These are phyloP conservation scores for Arctocebus calabarensis DNA, from an alignment of 2,797 vertebrate genomes.

Conservation along the genomic window DNA sequence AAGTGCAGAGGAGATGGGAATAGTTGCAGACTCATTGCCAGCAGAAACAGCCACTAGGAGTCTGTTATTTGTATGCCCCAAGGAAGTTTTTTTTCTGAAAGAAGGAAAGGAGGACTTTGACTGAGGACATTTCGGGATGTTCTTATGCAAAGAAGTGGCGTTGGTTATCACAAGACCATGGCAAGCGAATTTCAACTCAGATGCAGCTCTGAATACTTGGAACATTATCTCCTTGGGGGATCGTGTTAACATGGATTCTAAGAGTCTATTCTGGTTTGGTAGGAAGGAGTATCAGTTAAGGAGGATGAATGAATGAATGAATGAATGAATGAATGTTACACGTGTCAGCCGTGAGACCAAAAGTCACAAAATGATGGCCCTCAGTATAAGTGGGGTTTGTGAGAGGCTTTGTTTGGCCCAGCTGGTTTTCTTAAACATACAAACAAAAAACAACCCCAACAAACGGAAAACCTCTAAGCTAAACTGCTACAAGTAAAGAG, in stretches of 20 bases:
- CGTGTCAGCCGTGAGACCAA: not conserved
- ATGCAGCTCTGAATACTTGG: not conserved
- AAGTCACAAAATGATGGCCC: not conserved
- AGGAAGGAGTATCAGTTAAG: not conserved
- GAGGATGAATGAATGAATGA: not conserved
- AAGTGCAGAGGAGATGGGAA: constrained; percentile 5
- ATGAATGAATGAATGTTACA: not conserved
- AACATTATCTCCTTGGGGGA: not conserved
- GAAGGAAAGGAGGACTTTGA: not conserved
- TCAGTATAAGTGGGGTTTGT: not conserved
- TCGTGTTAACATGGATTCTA: not conserved
- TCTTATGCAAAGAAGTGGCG: not conserved
- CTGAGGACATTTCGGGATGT: not conserved
- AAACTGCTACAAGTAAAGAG: not conserved
- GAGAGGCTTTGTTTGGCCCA: not conserved
- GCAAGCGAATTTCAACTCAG: not conserved
- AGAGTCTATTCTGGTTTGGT: not conserved
- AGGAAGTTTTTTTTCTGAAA: not conserved
- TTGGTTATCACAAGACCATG: not conserved
- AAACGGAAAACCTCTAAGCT: not conserved
- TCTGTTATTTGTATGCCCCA: not conserved
- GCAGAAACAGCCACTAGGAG: not conserved
- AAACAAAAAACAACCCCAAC: not conserved
- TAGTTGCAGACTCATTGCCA: not conserved
- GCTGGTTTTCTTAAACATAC: not conserved